These are phyloP conservation scores for Cyclophora albipunctata DNA, from an alignment of 2,888 invertebrate species.

Conservation along the genomic window DNA sequence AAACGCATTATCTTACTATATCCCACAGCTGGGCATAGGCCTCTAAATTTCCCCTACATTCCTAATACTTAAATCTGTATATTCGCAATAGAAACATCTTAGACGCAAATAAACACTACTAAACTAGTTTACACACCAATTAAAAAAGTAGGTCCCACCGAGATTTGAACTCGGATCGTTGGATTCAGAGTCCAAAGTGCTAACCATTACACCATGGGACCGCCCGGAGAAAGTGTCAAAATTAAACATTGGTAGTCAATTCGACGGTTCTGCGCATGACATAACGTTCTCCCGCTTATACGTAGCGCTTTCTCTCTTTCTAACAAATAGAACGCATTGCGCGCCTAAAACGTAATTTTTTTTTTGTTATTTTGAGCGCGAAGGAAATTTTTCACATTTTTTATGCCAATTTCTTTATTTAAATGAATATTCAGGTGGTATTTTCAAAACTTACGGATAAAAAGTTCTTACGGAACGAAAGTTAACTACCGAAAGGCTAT, in stretches of 20 bases:
- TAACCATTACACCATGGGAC: constrained; percentile 81
- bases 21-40: too few species aligned
- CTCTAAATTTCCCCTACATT: too few species aligned
- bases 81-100: background rate
- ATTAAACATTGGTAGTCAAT: constrained; percentile 14
- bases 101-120: background rate
- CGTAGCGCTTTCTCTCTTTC: constrained; percentile 2
- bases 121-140: background rate
- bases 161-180: constrained; percentile 89
- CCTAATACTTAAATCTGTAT: background rate
- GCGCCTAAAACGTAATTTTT: too few species aligned
- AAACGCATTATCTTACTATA: background rate
- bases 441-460: too few species aligned
- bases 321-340: background rate
- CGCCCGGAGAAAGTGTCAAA: constrained; percentile 20
- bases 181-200: constrained; percentile 88
- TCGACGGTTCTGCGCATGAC: constrained; percentile 38
- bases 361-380: too few species aligned
- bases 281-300: constrained; percentile 3
- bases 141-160: constrained; percentile 78
- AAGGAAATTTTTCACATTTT: too few species aligned
- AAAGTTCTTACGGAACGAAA: too few species aligned
- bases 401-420: too few species aligned
- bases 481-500: too few species aligned
- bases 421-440: too few species aligned